These are phyloP conservation scores for Anas platyrhynchos DNA, from an alignment of 2,113 vertebrate genomes.

Conservation along the genomic window DNA sequence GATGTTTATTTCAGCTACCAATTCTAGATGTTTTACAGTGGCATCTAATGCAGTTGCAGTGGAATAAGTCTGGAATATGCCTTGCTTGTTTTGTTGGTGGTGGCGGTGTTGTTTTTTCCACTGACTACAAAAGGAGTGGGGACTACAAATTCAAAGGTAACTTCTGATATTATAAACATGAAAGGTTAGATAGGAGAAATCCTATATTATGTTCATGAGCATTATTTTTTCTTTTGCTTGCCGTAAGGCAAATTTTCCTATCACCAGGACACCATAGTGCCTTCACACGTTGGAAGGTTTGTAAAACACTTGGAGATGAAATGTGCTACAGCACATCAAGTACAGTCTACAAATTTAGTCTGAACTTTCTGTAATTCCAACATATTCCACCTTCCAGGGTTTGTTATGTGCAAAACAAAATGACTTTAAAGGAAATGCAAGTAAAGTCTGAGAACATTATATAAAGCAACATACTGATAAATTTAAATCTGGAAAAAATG, in stretches of 20 bases:
- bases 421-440: conserved; percentile 31
- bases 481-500: conserved; percentile 55
- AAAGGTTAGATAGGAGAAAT: not conserved
- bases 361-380: not conserved
- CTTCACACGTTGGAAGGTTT: not conserved
- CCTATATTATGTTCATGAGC: not conserved
- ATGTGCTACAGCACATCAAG: not conserved
- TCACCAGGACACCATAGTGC: not conserved
- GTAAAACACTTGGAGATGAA: not conserved
- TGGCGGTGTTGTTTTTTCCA: not conserved
- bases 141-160: not conserved
- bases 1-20: not conserved
- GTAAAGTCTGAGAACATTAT: conserved; percentile 24
- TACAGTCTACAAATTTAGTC: not conserved
- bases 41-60: not conserved
- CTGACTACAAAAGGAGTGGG: not conserved
- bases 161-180: not conserved
- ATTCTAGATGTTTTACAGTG: not conserved
- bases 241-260: not conserved
- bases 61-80: not conserved
- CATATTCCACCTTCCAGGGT: not conserved
- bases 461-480: conserved; percentile 25
- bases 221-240: not conserved
- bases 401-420: not conserved
- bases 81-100: not conserved